These are phyloP conservation scores for Tachyglossus aculeatus DNA, from an alignment of 2,797 vertebrate species.

Conservation along the genomic window DNA sequence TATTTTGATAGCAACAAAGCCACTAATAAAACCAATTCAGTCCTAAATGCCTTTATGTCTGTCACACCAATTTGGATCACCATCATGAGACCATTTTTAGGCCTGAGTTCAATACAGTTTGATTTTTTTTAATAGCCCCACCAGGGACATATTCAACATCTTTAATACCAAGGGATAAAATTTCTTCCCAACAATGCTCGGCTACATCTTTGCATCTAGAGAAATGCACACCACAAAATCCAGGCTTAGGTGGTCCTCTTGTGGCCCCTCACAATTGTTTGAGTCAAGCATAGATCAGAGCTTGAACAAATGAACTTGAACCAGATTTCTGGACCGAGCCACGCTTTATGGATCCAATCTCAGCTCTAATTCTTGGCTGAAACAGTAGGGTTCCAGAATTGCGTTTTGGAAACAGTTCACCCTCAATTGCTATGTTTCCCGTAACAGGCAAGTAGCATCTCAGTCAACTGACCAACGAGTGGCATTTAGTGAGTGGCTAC, in stretches of 20 bases:
- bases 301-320: not conserved
- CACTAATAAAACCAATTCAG: too few species aligned
- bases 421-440: too few species aligned
- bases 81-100: not conserved
- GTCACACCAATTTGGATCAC: not conserved
- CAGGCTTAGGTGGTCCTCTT: not conserved
- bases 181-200: constrained; percentile 8
- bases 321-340: constrained; percentile 10
- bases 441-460: too few species aligned
- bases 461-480: too few species aligned
- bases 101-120: not conserved
- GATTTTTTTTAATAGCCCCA: not conserved
- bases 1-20: too few species aligned
- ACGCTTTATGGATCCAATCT: not conserved
- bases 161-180: not conserved
- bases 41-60: not conserved
- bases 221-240: not conserved
- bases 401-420: too few species aligned
- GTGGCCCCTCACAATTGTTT: not conserved
- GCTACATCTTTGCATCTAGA: not conserved
- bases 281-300: not conserved
- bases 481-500: too few species aligned
- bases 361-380: too few species aligned
- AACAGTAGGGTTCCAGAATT: too few species aligned
- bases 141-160: not conserved